Conservation (phyloP, 2,888 invertebrate species). For the Sarcophaga carnaria region DNA sequence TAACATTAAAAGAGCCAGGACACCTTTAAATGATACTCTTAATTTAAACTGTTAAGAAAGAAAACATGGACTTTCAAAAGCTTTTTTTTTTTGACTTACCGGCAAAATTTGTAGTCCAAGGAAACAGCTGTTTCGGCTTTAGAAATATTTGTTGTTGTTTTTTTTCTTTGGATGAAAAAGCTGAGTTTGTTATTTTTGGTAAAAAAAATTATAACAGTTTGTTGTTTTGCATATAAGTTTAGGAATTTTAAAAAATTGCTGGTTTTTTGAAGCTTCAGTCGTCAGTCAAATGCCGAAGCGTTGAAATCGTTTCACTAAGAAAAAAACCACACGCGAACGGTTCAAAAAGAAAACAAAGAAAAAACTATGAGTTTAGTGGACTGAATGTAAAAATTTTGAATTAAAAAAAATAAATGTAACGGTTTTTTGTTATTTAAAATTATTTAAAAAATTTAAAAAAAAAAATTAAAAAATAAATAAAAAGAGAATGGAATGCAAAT, state of each 20-base stretch:
- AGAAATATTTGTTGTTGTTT: conserved; percentile 43
- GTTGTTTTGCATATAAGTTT: neutral
- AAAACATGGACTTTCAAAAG: neutral
- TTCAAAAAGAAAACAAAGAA: neutral
- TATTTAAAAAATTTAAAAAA: conserved; percentile 3
- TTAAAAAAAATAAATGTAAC: conserved; percentile 50
- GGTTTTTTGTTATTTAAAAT: conserved; percentile 34
- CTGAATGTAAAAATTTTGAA: neutral
- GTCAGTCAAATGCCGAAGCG: conserved; percentile 57
- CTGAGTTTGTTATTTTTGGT: neutral
- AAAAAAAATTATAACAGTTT: conserved; percentile 47
- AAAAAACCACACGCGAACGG: conserved; percentile 7
- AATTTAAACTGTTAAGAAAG: too few species aligned
- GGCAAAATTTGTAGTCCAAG: neutral
- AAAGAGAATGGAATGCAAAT: neutral
- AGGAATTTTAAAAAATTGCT: conserved; percentile 1
- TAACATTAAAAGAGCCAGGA: conserved; percentile 12
- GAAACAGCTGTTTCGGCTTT: conserved; percentile 47
- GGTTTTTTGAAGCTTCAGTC: conserved; percentile 50
- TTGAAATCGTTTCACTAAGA: conserved; percentile 15
- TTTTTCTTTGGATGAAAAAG: neutral
- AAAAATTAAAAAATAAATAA: neutral
- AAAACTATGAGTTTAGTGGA: too few species aligned
- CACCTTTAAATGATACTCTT: neutral
- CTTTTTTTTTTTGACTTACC: neutral